phyloP scores from a whole-genome alignment of 2,113 vertebrate species.

The Telmatochromis sp. region DNA sequence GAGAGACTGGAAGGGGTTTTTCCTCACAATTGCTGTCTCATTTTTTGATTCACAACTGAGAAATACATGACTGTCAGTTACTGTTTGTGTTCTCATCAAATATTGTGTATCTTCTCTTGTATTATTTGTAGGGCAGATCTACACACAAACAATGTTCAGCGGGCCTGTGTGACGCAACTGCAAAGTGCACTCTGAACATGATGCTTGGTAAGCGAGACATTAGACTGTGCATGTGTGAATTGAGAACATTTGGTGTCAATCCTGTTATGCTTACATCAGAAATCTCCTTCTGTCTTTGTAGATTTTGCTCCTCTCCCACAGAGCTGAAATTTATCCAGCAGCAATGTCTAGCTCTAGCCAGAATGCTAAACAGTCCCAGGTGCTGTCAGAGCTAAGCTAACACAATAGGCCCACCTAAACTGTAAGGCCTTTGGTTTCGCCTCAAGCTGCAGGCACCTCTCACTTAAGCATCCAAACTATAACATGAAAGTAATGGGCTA shows the following conservation, averaged over 20 bases:
- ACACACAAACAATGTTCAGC: background rate
- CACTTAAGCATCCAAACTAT: background rate
- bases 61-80: background rate
- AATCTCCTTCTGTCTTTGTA: conserved; percentile 34
- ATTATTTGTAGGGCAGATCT: background rate
- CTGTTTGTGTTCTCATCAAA: background rate
- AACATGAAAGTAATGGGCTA: conserved; percentile 3
- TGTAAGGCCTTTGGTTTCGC: conserved; percentile 22
- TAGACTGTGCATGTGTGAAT: background rate
- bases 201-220: background rate
- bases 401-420: conserved; percentile 48
- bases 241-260: conserved; percentile 5
- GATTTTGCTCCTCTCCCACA: conserved; percentile 39
- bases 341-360: conserved; percentile 37
- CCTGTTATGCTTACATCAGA: conserved; percentile 27
- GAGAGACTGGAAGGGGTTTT: background rate
- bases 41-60: background rate
- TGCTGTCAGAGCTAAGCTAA: conserved; percentile 39
- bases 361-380: conserved; percentile 62
- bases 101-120: background rate
- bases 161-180: background rate
- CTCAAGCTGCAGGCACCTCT: conserved; percentile 18
- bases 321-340: conserved; percentile 52
- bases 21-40: background rate
- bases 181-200: background rate